Conservation (phyloP, 2,113 vertebrate genomes). For the Tonatia bakeri region DNA sequence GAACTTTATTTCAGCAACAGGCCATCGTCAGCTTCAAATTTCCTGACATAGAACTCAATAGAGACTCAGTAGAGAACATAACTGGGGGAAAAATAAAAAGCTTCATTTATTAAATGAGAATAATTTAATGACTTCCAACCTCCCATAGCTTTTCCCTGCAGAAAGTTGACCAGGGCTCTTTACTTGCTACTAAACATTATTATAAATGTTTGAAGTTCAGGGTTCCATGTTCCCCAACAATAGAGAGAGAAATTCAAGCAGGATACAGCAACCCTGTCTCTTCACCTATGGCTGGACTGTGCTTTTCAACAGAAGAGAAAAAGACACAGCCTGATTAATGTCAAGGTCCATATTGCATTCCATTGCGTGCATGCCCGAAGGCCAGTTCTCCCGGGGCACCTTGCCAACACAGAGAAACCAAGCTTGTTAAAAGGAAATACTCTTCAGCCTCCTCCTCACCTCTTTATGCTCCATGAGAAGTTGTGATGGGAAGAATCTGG, state of each 20-base stretch:
- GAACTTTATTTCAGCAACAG: constrained; percentile 85
- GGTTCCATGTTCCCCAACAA: background rate
- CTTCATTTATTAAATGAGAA: constrained; percentile 43
- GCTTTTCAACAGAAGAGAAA: constrained; percentile 60
- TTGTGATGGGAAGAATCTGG: background rate
- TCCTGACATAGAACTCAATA: constrained; percentile 75
- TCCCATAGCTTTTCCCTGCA: constrained; percentile 54
- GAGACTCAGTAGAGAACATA: constrained; percentile 60
- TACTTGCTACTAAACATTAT: constrained; percentile 64
- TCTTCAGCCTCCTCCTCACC: background rate
- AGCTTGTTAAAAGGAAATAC: background rate
- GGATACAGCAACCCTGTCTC: background rate
- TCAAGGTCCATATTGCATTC: constrained; percentile 59
- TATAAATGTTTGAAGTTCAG: constrained; percentile 62
- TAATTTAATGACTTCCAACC: constrained; percentile 46
- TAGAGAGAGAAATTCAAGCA: background rate
- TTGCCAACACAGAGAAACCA: constrained; percentile 25
- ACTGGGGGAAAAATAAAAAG: constrained; percentile 72
- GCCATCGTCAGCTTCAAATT: constrained; percentile 78
- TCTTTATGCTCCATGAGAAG: background rate
- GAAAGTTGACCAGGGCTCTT: constrained; percentile 67
- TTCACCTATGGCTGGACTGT: background rate
- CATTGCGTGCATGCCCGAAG: background rate
- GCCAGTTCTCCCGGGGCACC: constrained; percentile 45
- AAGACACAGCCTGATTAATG: constrained; percentile 71